phyloP scores from a whole-genome alignment of 2,113 vertebrate species.

The Eudyptes chrysolophus region DNA sequence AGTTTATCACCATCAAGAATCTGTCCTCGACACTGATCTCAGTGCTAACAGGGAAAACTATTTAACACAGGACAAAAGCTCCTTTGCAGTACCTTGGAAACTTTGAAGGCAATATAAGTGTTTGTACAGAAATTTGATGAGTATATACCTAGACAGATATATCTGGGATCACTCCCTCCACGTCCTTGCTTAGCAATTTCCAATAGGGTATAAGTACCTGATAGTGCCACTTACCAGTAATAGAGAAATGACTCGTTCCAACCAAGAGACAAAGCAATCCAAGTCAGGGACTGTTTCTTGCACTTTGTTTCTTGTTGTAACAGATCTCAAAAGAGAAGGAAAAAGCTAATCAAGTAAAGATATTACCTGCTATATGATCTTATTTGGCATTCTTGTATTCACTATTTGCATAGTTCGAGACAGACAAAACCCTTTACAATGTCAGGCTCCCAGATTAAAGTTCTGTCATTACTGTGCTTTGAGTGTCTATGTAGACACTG shows the following conservation, averaged over 20 bases:
- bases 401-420: rapidly evolving
- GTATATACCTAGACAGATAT: neutral
- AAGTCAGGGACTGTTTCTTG: neutral
- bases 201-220: neutral
- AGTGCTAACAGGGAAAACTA: neutral
- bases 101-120: neutral
- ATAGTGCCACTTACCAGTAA: neutral
- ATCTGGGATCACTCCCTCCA: neutral
- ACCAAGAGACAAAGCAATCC: neutral
- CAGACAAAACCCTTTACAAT: neutral
- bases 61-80: neutral
- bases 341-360: neutral
- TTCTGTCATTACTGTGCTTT: neutral
- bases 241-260: neutral
- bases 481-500: neutral
- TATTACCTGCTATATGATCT: neutral
- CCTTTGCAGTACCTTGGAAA: neutral
- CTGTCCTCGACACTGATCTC: neutral
- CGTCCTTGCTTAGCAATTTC: neutral
- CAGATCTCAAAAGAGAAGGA: neutral
- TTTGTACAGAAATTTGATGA: neutral
- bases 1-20: neutral
- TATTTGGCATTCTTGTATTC: neutral
- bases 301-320: neutral
- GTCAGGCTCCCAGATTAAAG: neutral